A percentile compares a stretch with the other conserved stretches of the same genome.
phyloP scores from a whole-genome alignment of 2,797 vertebrate genomes.

The Antrozous pallidus region DNA sequence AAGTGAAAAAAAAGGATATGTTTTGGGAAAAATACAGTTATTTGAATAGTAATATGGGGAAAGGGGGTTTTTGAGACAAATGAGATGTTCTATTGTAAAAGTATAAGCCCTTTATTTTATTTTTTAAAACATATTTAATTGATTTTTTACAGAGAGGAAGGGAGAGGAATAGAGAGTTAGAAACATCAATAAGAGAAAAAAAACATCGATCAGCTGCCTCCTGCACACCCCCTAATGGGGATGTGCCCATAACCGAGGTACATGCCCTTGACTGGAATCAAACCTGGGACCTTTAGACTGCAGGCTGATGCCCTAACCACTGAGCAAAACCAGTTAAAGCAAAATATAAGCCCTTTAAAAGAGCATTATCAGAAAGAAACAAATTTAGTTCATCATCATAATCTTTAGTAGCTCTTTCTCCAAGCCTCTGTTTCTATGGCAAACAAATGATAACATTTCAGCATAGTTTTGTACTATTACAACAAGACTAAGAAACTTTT shows the following conservation, averaged over 20 bases:
- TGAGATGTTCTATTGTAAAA: conserved; percentile 11
- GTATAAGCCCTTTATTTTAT: not conserved
- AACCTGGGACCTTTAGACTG: too few species aligned
- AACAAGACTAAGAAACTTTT: conserved; percentile 1
- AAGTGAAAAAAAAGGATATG: not conserved
- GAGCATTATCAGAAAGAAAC: not conserved
- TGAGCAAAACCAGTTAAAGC: too few species aligned
- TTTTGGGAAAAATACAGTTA: not conserved
- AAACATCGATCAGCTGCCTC: too few species aligned
- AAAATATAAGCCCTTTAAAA: not conserved
- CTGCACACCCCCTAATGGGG: too few species aligned
- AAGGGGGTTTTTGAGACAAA: not conserved
- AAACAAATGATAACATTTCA: conserved; percentile 42
- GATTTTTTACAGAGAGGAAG: too few species aligned
- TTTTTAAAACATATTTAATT: too few species aligned
- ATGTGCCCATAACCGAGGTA: too few species aligned
- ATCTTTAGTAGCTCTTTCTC: not conserved
- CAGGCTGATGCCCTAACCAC: too few species aligned
- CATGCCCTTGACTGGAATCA: too few species aligned
- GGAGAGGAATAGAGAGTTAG: too few species aligned
- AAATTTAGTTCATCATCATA: not conserved
- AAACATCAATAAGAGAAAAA: too few species aligned
- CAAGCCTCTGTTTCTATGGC: not conserved
- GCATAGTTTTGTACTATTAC: conserved; percentile 19
- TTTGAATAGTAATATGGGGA: not conserved